These are phyloP conservation scores for Ophion costatus DNA, from an alignment of 2,888 invertebrate species.

Conservation along the genomic window DNA sequence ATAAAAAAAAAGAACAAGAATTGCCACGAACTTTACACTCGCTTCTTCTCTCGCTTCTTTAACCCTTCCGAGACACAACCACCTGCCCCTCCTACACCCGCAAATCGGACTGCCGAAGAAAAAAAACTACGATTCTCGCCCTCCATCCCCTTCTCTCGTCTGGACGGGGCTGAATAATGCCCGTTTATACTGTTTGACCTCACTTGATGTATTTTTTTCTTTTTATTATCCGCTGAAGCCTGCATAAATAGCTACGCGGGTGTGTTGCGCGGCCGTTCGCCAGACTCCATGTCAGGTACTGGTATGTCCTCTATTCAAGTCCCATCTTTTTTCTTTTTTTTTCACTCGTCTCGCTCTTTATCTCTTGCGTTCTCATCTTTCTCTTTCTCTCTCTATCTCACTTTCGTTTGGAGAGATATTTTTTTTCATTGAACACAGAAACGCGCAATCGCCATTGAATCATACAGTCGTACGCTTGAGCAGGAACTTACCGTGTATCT, in stretches of 20 bases:
- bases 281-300: constrained; percentile 94
- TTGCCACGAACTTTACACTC: constrained; percentile 64
- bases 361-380: constrained; percentile 64
- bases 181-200: constrained; percentile 73
- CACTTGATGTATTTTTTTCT: constrained; percentile 82
- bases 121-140: not conserved
- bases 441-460: constrained; percentile 31
- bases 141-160: constrained; percentile 58
- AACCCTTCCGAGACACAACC: constrained; percentile 57
- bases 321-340: constrained; percentile 62
- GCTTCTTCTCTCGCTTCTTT: constrained; percentile 70
- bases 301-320: constrained; percentile 84
- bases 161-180: constrained; percentile 64
- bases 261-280: constrained; percentile 93
- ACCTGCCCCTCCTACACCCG: not conserved
- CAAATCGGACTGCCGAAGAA: constrained; percentile 63
- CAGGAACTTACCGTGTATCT: constrained; percentile 36
- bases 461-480: constrained; percentile 35
- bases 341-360: constrained; percentile 57
- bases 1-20: constrained; percentile 32
- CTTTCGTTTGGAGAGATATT: constrained; percentile 11
- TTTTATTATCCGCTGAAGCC: constrained; percentile 83
- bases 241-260: constrained; percentile 92
- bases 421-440: constrained; percentile 33
- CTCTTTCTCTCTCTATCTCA: constrained; percentile 11